phyloP scores from a whole-genome alignment of 2,797 vertebrate genomes.

The Merluccius polli region DNA sequence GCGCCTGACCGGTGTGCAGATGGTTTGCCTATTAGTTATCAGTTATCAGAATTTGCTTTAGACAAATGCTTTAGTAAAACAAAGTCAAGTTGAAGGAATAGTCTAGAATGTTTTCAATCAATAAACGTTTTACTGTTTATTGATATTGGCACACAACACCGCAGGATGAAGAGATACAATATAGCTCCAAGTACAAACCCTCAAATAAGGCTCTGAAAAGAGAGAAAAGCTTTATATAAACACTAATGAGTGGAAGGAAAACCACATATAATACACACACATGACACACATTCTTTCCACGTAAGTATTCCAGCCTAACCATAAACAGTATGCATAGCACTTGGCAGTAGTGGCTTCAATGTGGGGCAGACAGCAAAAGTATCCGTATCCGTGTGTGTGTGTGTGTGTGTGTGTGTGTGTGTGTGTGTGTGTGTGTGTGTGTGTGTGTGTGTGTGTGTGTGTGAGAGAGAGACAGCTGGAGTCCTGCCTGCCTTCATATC shows the following conservation, averaged over 20 bases:
- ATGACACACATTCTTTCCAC: background rate
- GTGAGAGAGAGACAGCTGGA: background rate
- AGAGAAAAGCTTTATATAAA: background rate
- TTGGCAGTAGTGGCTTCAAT: background rate
- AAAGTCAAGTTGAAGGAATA: background rate
- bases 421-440: too few species aligned
- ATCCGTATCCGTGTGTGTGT: background rate
- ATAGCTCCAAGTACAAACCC: background rate
- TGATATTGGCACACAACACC: background rate
- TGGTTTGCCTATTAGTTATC: background rate
- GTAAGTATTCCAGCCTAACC: background rate
- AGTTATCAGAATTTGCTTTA: background rate
- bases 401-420: background rate
- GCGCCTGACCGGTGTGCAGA: background rate
- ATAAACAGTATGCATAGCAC: background rate
- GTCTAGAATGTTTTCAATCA: too few species aligned
- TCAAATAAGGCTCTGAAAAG: background rate
- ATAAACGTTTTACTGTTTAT: background rate
- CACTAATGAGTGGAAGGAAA: background rate
- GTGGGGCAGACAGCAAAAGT: background rate
- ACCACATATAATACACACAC: background rate
- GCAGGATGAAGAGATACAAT: background rate
- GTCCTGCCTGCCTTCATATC: background rate
- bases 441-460: too few species aligned
- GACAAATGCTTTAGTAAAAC: background rate